Evolutionary conservation across 2,797 vertebrate species (phyloP).

Genomic region (Mus caroli): DNA sequence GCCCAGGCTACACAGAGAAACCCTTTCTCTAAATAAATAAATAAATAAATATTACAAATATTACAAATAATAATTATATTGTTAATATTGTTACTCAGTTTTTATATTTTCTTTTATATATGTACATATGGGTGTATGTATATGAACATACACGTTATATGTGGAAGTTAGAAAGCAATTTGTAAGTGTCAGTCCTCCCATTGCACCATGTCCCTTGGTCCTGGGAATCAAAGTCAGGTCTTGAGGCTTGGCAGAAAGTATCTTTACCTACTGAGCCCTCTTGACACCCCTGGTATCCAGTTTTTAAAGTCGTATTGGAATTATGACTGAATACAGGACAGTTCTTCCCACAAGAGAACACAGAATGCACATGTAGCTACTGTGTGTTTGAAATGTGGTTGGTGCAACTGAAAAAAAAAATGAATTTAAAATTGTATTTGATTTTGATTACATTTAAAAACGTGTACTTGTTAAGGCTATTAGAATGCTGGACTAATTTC

Average conservation of each 20-base stretch:
- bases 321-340: not conserved
- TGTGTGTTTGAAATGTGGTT: not conserved
- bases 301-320: not conserved
- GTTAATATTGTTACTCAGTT: not conserved
- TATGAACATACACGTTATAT: too few relatives aligned
- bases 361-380: accelerated
- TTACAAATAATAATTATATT: not conserved
- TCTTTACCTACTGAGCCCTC: not conserved
- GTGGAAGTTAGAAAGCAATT: not conserved
- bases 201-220: not conserved
- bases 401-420: not conserved
- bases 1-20: too few relatives aligned
- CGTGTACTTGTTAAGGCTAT: not conserved
- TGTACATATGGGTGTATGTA: not conserved
- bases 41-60: too few relatives aligned
- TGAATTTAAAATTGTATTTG: not conserved
- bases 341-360: accelerated
- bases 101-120: not conserved
- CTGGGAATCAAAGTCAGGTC: not conserved
- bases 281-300: not conserved
- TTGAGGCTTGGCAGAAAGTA: not conserved
- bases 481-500: not conserved
- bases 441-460: conserved; percentile 31
- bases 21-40: too few relatives aligned
- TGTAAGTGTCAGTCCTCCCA: not conserved